phyloP scores from a whole-genome alignment of 2,888 invertebrate species.

The Cybosia mesomella region DNA sequence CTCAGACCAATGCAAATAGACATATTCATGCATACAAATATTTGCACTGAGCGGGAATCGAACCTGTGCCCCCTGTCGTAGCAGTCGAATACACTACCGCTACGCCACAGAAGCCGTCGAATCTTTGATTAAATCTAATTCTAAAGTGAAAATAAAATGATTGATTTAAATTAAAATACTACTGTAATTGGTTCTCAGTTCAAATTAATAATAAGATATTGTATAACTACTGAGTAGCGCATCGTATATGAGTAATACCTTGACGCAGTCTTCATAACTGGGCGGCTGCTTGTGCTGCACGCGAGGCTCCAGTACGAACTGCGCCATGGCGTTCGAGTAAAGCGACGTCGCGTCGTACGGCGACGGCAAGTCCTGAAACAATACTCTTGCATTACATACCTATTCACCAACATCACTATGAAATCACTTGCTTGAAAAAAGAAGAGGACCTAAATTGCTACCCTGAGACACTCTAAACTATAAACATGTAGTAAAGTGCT shows the following conservation, averaged over 20 bases:
- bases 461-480: not conserved
- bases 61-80: no score
- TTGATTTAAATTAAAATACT: no score
- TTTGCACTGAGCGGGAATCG: no score
- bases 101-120: no score
- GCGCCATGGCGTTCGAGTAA: slow-evolving; percentile 93
- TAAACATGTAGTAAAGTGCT: not conserved
- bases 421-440: not conserved
- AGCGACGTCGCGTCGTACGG: slow-evolving; percentile 94
- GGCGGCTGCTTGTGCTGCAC: slow-evolving; percentile 93
- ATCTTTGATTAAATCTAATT: no score
- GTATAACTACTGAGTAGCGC: not conserved
- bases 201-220: no score
- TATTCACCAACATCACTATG: not conserved
- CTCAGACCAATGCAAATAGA: no score
- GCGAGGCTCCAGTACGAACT: slow-evolving; percentile 87
- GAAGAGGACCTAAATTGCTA: slow-evolving; percentile 2
- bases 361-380: slow-evolving; percentile 89
- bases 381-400: not conserved
- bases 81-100: no score
- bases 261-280: slow-evolving; percentile 96
- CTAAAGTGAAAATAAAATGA: no score
- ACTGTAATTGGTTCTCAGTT: no score
- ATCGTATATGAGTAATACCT: slow-evolving; percentile 76
- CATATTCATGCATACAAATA: no score